A percentile compares a stretch with the other conserved stretches of the same genome.
Evolutionary conservation across 2,888 invertebrate genomes (phyloP).

Genomic region (Pyrrhosoma nymphula): DNA sequence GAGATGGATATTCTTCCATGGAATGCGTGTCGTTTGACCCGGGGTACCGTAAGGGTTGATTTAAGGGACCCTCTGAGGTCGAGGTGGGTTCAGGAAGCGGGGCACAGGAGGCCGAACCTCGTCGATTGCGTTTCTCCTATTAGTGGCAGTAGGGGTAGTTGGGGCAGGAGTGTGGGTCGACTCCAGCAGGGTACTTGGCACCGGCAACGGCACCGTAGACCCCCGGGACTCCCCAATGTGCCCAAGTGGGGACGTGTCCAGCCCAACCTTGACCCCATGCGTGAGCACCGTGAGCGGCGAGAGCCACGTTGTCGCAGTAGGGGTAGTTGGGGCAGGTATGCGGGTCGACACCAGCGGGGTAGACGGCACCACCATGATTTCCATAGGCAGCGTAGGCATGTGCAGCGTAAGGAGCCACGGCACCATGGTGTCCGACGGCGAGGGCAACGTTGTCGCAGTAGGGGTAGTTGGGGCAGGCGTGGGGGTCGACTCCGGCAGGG

Average conservation of each 20-base stretch:
- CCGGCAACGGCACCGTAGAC: not conserved
- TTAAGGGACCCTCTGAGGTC: not conserved
- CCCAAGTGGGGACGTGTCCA: not conserved
- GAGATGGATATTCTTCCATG: not conserved
- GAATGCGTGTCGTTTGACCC: not conserved
- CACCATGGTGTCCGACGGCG: not conserved
- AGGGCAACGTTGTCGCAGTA: constrained; percentile 38
- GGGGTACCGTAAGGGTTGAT: not conserved
- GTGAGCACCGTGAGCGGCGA: not conserved
- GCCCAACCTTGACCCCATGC: not conserved
- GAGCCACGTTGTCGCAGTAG: constrained; percentile 34
- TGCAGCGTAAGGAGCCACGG: not conserved
- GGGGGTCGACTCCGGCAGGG: constrained; percentile 41
- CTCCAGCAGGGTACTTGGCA: not conserved
- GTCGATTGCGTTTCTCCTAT: not conserved
- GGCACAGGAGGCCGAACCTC: not conserved
- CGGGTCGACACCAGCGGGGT: constrained; percentile 34
- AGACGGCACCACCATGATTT: not conserved
- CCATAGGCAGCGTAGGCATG: constrained; percentile 11
- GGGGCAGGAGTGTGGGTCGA: constrained; percentile 4
- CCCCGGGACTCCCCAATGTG: not conserved
- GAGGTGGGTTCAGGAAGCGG: not conserved
- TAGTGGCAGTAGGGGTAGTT: constrained; percentile 26
- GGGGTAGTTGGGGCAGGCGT: constrained; percentile 52
- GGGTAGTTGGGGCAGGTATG: constrained; percentile 40